phyloP scores from a whole-genome alignment of 2,888 invertebrate species.

The Ptychoptera albimana region DNA sequence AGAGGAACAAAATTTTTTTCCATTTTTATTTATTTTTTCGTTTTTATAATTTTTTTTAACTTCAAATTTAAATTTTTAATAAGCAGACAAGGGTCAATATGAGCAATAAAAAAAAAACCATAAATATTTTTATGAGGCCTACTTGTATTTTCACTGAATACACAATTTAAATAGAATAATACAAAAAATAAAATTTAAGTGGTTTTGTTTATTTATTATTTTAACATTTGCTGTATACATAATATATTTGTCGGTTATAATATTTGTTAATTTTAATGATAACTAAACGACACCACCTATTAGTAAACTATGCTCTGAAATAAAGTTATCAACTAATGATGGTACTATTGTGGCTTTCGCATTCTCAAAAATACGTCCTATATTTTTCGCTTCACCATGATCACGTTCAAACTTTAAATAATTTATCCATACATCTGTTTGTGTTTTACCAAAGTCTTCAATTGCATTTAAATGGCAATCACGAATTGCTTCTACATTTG shows the following conservation, averaged over 20 bases:
- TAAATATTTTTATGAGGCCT: too few species aligned
- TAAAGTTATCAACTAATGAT: conserved; percentile 16
- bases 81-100: too few species aligned
- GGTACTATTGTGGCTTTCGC: conserved; percentile 41
- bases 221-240: too few species aligned
- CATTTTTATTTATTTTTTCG: conserved; percentile 18
- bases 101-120: too few species aligned
- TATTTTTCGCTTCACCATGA: conserved; percentile 38
- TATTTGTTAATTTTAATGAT: too few species aligned
- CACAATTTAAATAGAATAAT: too few species aligned
- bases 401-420: conserved; percentile 53
- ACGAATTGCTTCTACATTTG: conserved; percentile 35
- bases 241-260: too few species aligned
- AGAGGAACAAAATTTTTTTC: conserved; percentile 22
- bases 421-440: conserved; percentile 55
- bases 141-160: too few species aligned
- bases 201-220: too few species aligned
- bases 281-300: conserved; percentile 1
- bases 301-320: conserved; percentile 15
- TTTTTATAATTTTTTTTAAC: conserved; percentile 5
- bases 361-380: conserved; percentile 40
- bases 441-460: conserved; percentile 47
- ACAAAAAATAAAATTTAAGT: too few species aligned
- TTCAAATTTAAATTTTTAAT: conserved; percentile 1
- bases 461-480: conserved; percentile 45